phyloP scores from a whole-genome alignment of 2,797 vertebrate genomes.

The Hybognathus amarus region DNA sequence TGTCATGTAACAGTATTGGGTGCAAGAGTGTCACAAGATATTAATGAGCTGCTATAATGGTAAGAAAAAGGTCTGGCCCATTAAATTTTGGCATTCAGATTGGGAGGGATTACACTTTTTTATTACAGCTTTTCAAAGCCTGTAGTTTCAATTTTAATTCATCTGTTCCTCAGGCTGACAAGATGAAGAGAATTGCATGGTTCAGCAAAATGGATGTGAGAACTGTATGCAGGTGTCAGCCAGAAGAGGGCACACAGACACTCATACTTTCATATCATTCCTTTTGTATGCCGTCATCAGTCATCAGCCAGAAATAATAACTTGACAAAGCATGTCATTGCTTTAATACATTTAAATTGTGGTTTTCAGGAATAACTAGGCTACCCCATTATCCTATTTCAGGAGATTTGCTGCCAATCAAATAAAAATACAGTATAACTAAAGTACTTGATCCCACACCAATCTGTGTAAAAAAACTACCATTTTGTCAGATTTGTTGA shows the following conservation, averaged over 20 bases:
- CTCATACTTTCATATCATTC: slow-evolving; percentile 39
- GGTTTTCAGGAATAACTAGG: background rate
- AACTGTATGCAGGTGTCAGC: slow-evolving; percentile 50
- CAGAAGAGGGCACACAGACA: slow-evolving; percentile 74
- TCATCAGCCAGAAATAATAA: background rate
- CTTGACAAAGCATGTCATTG: background rate
- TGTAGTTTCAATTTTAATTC: background rate
- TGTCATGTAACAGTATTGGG: background rate
- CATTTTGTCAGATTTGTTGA: background rate
- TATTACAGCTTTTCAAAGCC: background rate
- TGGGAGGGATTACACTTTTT: background rate
- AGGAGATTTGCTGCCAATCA: background rate
- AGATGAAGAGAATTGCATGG: background rate
- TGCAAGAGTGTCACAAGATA: background rate
- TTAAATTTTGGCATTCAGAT: background rate
- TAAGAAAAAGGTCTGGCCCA: background rate
- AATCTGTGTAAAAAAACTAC: background rate
- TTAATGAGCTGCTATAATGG: background rate
- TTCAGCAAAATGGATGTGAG: slow-evolving; percentile 11
- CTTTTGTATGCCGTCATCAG: slow-evolving; percentile 8
- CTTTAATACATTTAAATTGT: background rate
- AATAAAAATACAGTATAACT: too few relatives aligned
- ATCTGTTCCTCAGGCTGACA: background rate
- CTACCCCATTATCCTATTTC: background rate
- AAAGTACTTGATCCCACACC: background rate